Evolutionary conservation across 2,113 vertebrate species (phyloP), one percentile per base, ranked within the genome.

Genomic region (Nyctibius bracteatus): DNA sequence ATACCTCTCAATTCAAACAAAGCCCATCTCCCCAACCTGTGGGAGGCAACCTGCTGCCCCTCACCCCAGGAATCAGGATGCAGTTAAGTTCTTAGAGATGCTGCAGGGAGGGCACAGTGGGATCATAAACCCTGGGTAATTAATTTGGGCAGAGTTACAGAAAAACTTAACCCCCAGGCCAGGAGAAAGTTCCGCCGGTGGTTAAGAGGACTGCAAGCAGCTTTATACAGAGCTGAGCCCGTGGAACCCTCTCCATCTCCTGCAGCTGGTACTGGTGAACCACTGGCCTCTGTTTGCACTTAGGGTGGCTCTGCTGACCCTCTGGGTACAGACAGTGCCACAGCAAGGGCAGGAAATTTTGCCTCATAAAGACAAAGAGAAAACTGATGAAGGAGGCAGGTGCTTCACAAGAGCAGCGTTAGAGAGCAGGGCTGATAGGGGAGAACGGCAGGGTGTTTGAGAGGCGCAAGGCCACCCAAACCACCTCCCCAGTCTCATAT

Each of bases 41-140:
- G 51, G 63, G 87, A 94, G 63, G 55, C 7, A 77, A 74, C 37
- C 28, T 17, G 41, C 35, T 6, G 3, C 35, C 39, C 35, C 72
- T 63, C 0, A 0, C 37, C 47, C 54, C 67, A 66, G 52, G 63
- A 96, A 54, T 43, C 14, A 67, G 59, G 61, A 61, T 86, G 49
- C 67, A 92, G 58, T 96, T 94, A 89, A 90, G 52, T 93, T 83
- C 89, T 95, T 85, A 86, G 39, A 77, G 83, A 85, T 78, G n/a
- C 66, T 47, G 43, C 12, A 2, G 18, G 70, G 68, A 87, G 35
- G 23, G 19, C 31, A 92, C 68, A 81, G 83, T 7, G 37, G 62
- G 67, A 94, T 87, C 80, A 87, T 0, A 65, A 44, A 72, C 25
- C 39, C 44, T 63, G 14, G 27, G 33, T 84, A 94, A 95, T 94